Evolutionary conservation across 2,888 invertebrate genomes (phyloP).

Genomic region (Eudemis profundana): DNA sequence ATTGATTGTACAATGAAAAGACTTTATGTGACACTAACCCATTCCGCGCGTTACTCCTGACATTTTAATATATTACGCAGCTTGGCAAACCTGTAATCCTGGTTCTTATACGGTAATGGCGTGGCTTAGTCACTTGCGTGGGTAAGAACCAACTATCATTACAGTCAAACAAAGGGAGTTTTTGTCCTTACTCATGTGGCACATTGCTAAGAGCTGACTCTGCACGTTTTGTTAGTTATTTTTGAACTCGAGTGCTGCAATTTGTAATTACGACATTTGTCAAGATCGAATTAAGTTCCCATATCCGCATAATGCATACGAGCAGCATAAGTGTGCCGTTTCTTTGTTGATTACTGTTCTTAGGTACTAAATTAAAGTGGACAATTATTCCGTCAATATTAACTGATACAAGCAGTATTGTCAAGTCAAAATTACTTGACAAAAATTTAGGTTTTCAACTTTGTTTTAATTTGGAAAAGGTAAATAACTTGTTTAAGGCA

Average conservation of each 20-base stretch:
- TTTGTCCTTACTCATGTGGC: constrained; percentile 21
- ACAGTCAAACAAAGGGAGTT: constrained; percentile 21
- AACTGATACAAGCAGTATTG: too few species aligned
- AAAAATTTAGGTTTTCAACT: too few species aligned
- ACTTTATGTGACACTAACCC: not conserved
- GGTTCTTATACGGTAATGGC: constrained; percentile 13
- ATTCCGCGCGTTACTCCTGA: not conserved
- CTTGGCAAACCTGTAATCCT: constrained; percentile 17
- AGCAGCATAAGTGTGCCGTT: not conserved
- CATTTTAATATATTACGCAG: constrained; percentile 5
- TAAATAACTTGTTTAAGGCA: too few species aligned
- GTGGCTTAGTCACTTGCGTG: constrained; percentile 34
- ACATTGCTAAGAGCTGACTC: constrained; percentile 23
- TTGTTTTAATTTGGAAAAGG: constrained; percentile 1
- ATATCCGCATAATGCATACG: constrained; percentile 12
- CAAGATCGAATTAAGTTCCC: constrained; percentile 13
- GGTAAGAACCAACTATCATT: constrained; percentile 10
- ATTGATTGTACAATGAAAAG: not conserved
- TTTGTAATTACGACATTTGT: constrained; percentile 8
- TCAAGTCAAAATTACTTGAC: too few species aligned
- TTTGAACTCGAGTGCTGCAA: not conserved
- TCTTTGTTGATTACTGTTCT: not conserved
- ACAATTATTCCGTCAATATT: not conserved
- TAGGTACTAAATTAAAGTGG: constrained; percentile 1
- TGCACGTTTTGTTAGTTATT: constrained; percentile 5